Base-by-base conservation (phyloP, 2,888 invertebrate species). In the Brenthis ino region DNA sequence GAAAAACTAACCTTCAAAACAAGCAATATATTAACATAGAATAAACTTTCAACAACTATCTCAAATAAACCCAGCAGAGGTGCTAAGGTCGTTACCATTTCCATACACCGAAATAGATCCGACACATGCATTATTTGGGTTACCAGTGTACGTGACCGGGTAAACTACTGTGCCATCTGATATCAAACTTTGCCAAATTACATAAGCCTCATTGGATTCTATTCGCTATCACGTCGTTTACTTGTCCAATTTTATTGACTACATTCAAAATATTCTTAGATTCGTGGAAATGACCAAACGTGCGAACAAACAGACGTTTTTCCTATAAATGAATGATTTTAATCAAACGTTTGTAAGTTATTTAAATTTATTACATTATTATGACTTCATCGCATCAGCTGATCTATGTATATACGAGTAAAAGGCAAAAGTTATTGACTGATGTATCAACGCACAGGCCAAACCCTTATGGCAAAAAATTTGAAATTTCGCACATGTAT, bases 51-150 rank as follows among this genome's bases (percentile, higher is more conserved):
- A 8, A 14, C 51, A 51, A 51, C 14, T 51, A 16, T 51, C 51
- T 13, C 51, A 51, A 12, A 14, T 51, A 51, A 51, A 51, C 16
- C 14, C 37, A 63, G 37, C 51, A 16, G 53, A 53, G 63, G 13
- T 48, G 68, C 68, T 67, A 67, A 71, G 69, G 67, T 69, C 70
- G 72, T 68, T 73, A 70, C 63, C 77, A 81, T 82, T 84, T 77
- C 79, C 77, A 76, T 76, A 73, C 67, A 72, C 77, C 61, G 78
- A 84, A 88, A 87, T 88, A 88, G 82, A 75, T 65, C 76, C 73
- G 79, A 82, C 83, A 82, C 81, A 84, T 82, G 80, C 77, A 84
- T 84, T 82, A 86, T 86, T 82, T 82, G 69, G 88, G 87, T 87
- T 85, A 87, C 80, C 76, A 81, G 84, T 78, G 80, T 83, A 77